These are phyloP conservation scores for Kuschelorhynchus macadamiae DNA, from an alignment of 2,888 invertebrate genomes.

Conservation along the genomic window DNA sequence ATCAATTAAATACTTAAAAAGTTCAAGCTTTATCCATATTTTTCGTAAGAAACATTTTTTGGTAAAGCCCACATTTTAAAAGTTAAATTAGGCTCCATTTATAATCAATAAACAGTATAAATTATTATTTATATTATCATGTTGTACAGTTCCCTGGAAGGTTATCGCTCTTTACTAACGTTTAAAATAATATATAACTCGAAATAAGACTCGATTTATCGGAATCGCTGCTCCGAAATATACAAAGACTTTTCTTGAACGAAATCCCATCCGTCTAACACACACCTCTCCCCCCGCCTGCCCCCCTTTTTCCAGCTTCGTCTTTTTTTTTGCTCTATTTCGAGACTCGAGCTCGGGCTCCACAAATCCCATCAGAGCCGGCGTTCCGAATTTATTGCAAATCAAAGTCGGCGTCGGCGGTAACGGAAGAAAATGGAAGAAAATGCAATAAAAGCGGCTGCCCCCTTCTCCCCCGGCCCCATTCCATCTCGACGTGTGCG, in stretches of 20 bases:
- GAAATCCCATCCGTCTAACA: background rate
- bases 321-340: slow-evolving; percentile 19
- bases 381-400: slow-evolving; percentile 49
- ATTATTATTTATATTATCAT: too few species aligned
- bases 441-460: slow-evolving; percentile 47
- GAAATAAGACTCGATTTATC: background rate
- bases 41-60: too few species aligned
- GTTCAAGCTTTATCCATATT: too few species aligned
- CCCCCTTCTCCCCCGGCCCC: too few species aligned
- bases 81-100: too few species aligned
- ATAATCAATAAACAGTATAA: too few species aligned
- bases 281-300: slow-evolving; percentile 6
- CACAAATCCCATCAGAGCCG: slow-evolving; percentile 47
- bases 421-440: slow-evolving; percentile 49
- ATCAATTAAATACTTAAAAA: too few species aligned
- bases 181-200: background rate
- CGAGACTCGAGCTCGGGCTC: slow-evolving; percentile 33
- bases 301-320: slow-evolving; percentile 3
- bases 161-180: background rate
- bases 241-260: too few species aligned
- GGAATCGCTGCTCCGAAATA: background rate
- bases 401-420: slow-evolving; percentile 47
- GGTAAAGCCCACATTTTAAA: too few species aligned
- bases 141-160: too few species aligned
- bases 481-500: slow-evolving; percentile 33